Conservation (phyloP, 2,888 invertebrate species). For the Notodonta dromedarius region DNA sequence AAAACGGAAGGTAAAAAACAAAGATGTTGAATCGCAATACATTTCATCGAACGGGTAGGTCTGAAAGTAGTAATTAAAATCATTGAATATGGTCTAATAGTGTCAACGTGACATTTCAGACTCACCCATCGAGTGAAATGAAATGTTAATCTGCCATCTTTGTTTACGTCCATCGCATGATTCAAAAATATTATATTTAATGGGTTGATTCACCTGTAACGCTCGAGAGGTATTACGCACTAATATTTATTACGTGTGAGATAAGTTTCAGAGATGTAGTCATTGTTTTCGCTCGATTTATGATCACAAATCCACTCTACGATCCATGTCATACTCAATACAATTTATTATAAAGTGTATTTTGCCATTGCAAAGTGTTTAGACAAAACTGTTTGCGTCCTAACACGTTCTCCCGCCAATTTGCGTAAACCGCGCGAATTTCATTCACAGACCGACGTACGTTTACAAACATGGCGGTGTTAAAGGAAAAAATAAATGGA, state of each 20-base stretch:
- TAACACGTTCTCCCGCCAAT: conserved; percentile 61
- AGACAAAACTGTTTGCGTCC: conserved; percentile 31
- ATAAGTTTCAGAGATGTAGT: conserved; percentile 35
- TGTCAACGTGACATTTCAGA: too few relatives aligned
- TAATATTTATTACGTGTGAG: not conserved
- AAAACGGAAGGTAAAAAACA: too few relatives aligned
- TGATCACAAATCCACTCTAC: conserved; percentile 11
- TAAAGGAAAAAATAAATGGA: conserved; percentile 79
- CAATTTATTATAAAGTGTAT: conserved; percentile 16
- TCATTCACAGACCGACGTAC: conserved; percentile 73
- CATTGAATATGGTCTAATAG: too few relatives aligned
- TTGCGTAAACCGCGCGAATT: conserved; percentile 78
- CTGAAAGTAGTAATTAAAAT: too few relatives aligned
- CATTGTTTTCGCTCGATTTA: conserved; percentile 35
- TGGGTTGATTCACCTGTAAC: too few relatives aligned
- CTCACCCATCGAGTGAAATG: too few relatives aligned
- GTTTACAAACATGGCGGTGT: conserved; percentile 77
- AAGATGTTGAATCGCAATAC: too few relatives aligned
- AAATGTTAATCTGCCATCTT: too few relatives aligned
- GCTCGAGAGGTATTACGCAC: too few relatives aligned
- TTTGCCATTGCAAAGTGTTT: conserved; percentile 11
- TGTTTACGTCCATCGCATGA: too few relatives aligned
- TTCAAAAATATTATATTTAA: too few relatives aligned
- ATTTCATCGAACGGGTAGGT: too few relatives aligned
- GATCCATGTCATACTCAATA: not conserved